Base-by-base conservation (phyloP, 2,888 invertebrate genomes). In the Hermodice carunculata region DNA sequence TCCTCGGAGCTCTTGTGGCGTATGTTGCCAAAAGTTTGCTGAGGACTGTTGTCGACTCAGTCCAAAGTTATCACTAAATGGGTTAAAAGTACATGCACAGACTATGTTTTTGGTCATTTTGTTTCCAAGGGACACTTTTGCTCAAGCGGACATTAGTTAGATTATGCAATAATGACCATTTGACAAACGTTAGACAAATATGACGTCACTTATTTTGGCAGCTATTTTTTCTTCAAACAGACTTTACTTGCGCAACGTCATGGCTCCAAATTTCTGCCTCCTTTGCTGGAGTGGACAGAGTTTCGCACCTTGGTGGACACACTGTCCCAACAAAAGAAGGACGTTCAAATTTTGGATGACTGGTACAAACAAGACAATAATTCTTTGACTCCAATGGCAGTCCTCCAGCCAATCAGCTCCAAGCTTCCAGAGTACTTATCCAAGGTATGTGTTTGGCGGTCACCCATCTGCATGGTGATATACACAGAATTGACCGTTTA, bases 171-270 rank as follows among this genome's bases (percentile, higher is more conserved):
- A n/a, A n/a, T n/a, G n/a, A n/a, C n/a, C n/a, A n/a, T n/a, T n/a
- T n/a, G n/a, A n/a, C n/a, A n/a, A n/a, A n/a, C n/a, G n/a, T n/a
- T n/a, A n/a, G n/a, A n/a, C n/a, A n/a, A n/a, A n/a, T n/a, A n/a
- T n/a, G n/a, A n/a, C n/a, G n/a, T n/a, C n/a, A n/a, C n/a, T n/a
- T n/a, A n/a, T n/a, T n/a, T n/a, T n/a, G n/a, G n/a, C n/a, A n/a
- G n/a, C 29, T 28, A 14, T 22, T 8, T 57, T 57, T 28, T 4
- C n/a, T 22, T 11, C 22, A 49, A 8, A 24, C 65, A 67, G 67
- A 51, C 53, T 2, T 59, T 67, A 29, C 61, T 67, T 6, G 64
- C 61, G 24, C 67, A 67, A 61, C 34, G 54, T 5, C 48, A 66
- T 26, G 67, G 67, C 1, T 43, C 31, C 37, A 24, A 53, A 1